Evolutionary conservation across 2,113 vertebrate species (phyloP).

Genomic region (Emydocephalus ijimae): DNA sequence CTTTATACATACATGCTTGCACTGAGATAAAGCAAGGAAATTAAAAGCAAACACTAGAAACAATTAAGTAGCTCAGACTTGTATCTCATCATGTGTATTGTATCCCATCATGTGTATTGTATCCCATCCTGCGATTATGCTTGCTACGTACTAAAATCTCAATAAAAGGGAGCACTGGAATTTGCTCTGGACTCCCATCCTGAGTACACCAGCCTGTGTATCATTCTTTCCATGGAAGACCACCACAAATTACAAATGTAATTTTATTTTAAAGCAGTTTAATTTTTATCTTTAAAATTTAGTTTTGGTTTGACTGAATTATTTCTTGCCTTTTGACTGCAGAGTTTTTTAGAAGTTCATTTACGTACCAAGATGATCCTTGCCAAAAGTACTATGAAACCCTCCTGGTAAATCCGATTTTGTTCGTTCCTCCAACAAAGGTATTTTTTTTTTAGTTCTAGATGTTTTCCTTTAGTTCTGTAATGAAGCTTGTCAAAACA

Average conservation of each 20-base stretch:
- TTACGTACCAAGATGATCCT: constrained; percentile 84
- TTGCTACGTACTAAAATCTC: no score
- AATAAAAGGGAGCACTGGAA: no score
- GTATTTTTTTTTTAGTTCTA: constrained; percentile 56
- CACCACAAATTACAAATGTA: background rate
- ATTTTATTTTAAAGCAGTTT: background rate
- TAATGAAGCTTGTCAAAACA: accelerated
- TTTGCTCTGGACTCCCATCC: no score
- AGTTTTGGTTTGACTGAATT: constrained; percentile 8
- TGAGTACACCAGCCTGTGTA: no score
- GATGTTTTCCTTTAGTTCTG: accelerated
- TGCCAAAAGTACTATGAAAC: constrained; percentile 88
- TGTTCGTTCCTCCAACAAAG: constrained; percentile 90
- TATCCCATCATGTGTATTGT: no score
- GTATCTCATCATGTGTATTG: no score
- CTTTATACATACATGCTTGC: no score
- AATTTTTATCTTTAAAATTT: background rate
- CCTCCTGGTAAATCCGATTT: constrained; percentile 84
- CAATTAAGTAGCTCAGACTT: no score
- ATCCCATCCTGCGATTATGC: no score
- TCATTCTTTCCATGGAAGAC: no score
- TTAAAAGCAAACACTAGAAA: no score
- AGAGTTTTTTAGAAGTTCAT: constrained; percentile 84
- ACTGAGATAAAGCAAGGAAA: no score
- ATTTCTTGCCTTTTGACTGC: constrained; percentile 41